Conservation (phyloP, 2,113 vertebrate genomes). For the Gobius niger region DNA sequence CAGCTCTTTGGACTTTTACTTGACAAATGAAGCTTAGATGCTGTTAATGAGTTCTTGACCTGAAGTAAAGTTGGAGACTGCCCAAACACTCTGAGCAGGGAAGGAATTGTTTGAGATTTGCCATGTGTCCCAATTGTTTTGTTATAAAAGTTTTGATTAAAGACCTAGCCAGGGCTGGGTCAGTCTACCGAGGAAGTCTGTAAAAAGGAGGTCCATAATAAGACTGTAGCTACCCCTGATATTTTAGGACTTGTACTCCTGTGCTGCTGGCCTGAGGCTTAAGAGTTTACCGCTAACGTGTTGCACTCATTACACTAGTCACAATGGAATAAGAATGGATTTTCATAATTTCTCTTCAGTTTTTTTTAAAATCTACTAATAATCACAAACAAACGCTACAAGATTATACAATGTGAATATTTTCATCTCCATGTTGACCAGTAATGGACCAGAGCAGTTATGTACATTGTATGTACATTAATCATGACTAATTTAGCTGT, state of each 20-base stretch:
- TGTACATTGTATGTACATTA: too few relatives aligned
- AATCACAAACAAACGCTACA: too few relatives aligned
- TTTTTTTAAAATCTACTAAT: too few relatives aligned
- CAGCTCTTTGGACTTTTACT: not conserved
- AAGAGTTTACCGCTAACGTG: slow-evolving; percentile 12
- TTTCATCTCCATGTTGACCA: too few relatives aligned
- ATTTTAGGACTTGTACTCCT: slow-evolving; percentile 63
- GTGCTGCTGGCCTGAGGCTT: slow-evolving; percentile 43
- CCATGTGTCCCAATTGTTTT: slow-evolving; percentile 72
- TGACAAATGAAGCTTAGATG: too few relatives aligned
- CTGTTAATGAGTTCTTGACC: slow-evolving; percentile 10
- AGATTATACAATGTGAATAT: too few relatives aligned
- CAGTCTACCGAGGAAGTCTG: slow-evolving; percentile 68
- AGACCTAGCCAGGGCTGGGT: slow-evolving; percentile 64
- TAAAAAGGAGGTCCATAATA: slow-evolving; percentile 65
- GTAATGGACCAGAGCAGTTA: too few relatives aligned
- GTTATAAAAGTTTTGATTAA: slow-evolving; percentile 70
- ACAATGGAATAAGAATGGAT: too few relatives aligned
- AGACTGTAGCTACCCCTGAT: slow-evolving; percentile 53
- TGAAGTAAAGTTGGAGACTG: slow-evolving; percentile 25
- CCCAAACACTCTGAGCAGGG: slow-evolving; percentile 11
- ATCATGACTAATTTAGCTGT: too few relatives aligned
- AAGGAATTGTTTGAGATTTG: slow-evolving; percentile 59
- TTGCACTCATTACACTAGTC: too few relatives aligned
- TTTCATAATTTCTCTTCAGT: too few relatives aligned